Evolutionary conservation across 1,140 invertebrate genomes (phyloP).

Genomic region (Bactericera cockerelli): DNA sequence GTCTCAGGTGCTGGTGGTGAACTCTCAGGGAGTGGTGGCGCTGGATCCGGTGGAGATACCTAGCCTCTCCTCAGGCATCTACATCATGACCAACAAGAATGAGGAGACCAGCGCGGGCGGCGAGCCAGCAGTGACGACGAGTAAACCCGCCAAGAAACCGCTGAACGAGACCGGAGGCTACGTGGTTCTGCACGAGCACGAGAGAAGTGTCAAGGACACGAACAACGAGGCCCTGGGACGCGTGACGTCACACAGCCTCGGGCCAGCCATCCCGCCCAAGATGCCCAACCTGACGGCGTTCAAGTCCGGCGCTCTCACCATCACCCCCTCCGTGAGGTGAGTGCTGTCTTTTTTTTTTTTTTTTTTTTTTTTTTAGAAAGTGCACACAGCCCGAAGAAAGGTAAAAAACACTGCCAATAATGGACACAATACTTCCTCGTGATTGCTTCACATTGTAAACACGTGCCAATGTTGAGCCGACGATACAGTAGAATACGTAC

Average conservation of each 20-base stretch:
- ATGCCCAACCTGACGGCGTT: background rate
- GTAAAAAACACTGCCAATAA: no score
- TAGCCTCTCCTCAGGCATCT: slow-evolving; percentile 34
- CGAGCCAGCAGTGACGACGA: no score
- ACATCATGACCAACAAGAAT: slow-evolving; percentile 54
- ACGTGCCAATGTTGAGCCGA: no score
- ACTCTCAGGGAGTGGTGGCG: slow-evolving; percentile 53
- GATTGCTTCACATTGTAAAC: no score
- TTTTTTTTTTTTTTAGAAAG: no score
- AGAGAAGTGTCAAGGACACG: background rate
- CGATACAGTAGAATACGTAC: no score
- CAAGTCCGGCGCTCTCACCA: background rate
- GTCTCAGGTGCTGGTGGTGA: slow-evolving; percentile 39
- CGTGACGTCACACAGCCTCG: background rate
- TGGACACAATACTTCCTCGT: no score
- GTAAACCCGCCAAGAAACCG: background rate
- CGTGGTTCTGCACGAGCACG: background rate
- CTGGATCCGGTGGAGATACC: slow-evolving; percentile 56
- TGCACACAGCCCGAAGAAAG: no score
- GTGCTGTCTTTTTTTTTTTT: no score
- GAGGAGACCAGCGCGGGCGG: slow-evolving; percentile 21
- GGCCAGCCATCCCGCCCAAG: background rate
- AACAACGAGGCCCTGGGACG: background rate
- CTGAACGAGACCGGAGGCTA: background rate
- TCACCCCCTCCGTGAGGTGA: background rate